Evolutionary conservation across 2,113 vertebrate species (phyloP).

Genomic region (Rhea americana): DNA sequence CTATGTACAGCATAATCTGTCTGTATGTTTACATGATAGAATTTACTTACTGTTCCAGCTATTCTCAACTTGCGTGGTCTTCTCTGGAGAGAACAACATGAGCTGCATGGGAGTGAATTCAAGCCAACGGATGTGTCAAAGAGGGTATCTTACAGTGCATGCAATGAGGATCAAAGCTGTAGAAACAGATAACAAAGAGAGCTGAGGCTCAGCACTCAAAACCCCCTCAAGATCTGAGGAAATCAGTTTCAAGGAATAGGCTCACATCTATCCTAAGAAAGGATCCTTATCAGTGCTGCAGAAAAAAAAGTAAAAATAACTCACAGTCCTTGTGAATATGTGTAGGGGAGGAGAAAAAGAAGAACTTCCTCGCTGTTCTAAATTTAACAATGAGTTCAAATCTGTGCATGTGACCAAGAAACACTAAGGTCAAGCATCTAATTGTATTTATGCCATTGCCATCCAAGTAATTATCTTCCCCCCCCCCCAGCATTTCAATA

Average conservation of each 20-base stretch:
- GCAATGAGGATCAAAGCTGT: background rate
- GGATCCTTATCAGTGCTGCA: background rate
- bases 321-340: background rate
- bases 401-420: conserved; percentile 27
- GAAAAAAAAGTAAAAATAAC: background rate
- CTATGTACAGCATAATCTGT: background rate
- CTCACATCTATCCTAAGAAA: background rate
- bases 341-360: background rate
- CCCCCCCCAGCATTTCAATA: conserved; percentile 13
- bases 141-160: background rate
- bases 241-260: background rate
- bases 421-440: background rate
- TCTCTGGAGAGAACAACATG: background rate
- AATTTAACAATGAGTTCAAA: conserved; percentile 44
- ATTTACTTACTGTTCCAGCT: background rate
- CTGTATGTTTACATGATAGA: background rate
- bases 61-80: background rate
- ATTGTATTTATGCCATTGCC: conserved; percentile 29
- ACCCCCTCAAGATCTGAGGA: background rate
- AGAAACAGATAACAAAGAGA: background rate
- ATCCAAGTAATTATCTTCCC: conserved; percentile 34
- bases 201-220: background rate
- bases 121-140: background rate
- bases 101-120: background rate
- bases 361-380: background rate